These are phyloP conservation scores for Odiellus spinosus DNA, from an alignment of 2,888 invertebrate genomes.

Conservation along the genomic window DNA sequence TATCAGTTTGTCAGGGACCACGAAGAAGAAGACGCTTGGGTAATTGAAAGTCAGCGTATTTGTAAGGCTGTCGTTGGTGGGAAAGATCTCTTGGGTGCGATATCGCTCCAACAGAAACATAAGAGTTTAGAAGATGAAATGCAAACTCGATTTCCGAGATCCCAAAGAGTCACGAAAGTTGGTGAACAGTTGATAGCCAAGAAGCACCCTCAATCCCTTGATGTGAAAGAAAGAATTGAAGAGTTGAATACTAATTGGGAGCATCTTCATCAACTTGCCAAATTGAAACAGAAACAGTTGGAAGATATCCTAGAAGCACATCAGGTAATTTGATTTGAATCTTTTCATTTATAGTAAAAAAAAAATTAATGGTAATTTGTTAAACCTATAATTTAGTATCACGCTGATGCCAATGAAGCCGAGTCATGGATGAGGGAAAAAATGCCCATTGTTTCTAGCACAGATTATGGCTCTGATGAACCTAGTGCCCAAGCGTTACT, in stretches of 20 bases:
- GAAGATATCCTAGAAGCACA: conserved; percentile 83
- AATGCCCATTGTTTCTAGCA: conserved; percentile 70
- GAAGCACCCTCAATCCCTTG: conserved; percentile 60
- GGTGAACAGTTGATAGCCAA: conserved; percentile 60
- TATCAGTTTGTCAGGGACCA: conserved; percentile 93
- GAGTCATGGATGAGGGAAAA: conserved; percentile 97
- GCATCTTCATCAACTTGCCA: conserved; percentile 65
- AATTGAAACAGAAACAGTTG: conserved; percentile 52
- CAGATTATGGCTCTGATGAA: conserved; percentile 83
- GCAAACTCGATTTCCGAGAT: conserved; percentile 53
- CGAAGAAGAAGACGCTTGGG: conserved; percentile 95
- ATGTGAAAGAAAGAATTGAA: conserved; percentile 63
- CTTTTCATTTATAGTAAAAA: too few species aligned
- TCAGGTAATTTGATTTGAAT: conserved; percentile 39
- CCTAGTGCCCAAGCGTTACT: conserved; percentile 63
- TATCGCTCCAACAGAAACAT: conserved; percentile 79
- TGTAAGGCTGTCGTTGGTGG: conserved; percentile 84
- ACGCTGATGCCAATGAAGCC: conserved; percentile 92
- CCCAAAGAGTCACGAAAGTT: conserved; percentile 48
- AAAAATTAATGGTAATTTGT: too few species aligned
- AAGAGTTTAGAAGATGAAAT: conserved; percentile 68
- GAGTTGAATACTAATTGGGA: conserved; percentile 73
- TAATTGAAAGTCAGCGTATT: conserved; percentile 81
- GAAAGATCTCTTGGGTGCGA: conserved; percentile 77
- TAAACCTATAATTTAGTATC: conserved; percentile 43